Evolutionary conservation across 2,797 vertebrate species (phyloP), one percentile per base, ranked within the genome.

Genomic region (Petrocephalus sullivani): DNA sequence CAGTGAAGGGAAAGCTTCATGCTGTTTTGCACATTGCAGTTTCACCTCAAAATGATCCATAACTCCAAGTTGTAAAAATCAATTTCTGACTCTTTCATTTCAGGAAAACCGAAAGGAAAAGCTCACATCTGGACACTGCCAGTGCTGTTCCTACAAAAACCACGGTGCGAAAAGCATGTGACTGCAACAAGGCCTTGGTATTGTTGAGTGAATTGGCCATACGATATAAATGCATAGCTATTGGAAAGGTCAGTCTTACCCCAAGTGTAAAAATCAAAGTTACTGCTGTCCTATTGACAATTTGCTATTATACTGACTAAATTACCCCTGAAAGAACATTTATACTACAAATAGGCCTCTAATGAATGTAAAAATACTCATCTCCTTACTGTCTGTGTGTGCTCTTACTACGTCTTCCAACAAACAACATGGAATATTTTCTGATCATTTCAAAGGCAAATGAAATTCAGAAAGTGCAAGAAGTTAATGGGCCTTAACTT

Each of bases 371-470:
- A 87, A 53, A 4, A 87, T 71, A 54, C 61, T 64, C 8, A 41
- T 61, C 85, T 51, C 16, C 28, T 71, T 21, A 87, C 10, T 14
- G 75, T 19, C 49, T 64, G 28, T 49, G 41, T 75, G 28, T 71
- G n/a, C 41, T 87, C 46, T 64, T 57, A 78, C 41, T 46, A 16
- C 23, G 19, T 49, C n/a, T 61, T 23, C 37, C 71, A 78, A 78
- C 37, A 46, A 78, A 78, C 6, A 56, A 87, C 53, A 87, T 78
- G 21, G 2, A 75, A 16, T 9, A 23, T 75, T 37, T 37, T 33
- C 54, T 75, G 12, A 75, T 56, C 41, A 89, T 75, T 92, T 90
- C 91, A 92, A 92, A 91, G 89, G 89, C 91, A 89, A 91, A 90
- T 87, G 84, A 88, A 67, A 84, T 87, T 85, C 51, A 58, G 16